These are phyloP conservation scores for Xanthorhoe designata DNA, from an alignment of 2,888 invertebrate species.

Conservation along the genomic window DNA sequence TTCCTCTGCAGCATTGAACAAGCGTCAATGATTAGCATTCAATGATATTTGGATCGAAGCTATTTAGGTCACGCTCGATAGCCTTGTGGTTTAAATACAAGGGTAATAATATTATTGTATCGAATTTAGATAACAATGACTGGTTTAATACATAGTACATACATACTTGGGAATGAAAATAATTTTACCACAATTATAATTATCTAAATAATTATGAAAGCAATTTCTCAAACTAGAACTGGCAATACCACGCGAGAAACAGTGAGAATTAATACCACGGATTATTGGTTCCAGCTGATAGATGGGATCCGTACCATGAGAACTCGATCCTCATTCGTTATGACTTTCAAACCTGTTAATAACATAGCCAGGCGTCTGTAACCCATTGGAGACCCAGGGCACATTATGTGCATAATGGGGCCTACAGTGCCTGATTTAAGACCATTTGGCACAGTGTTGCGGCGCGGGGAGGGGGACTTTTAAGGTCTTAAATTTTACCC, in stretches of 20 bases:
- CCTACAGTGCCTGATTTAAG: too few species aligned
- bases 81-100: neutral
- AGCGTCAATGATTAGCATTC: neutral
- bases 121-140: neutral
- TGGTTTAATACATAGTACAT: too few species aligned
- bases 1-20: neutral
- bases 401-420: too few species aligned
- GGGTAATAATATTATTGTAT: neutral
- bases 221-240: neutral
- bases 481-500: too few species aligned
- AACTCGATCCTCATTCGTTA: constrained; percentile 1
- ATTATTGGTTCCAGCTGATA: constrained; percentile 25
- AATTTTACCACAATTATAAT: too few species aligned
- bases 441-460: too few species aligned
- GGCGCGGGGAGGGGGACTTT: too few species aligned
- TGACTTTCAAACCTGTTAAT: neutral
- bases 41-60: neutral
- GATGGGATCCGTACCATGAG: constrained; percentile 9
- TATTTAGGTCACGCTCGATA: neutral
- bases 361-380: neutral
- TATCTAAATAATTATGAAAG: too few species aligned
- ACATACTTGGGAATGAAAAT: too few species aligned
- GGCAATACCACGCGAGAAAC: neutral
- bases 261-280: constrained; percentile 14
- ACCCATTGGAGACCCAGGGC: too few species aligned